Base-by-base conservation (phyloP, 1,140 invertebrate species). In the Brachionus rotundiformis region DNA sequence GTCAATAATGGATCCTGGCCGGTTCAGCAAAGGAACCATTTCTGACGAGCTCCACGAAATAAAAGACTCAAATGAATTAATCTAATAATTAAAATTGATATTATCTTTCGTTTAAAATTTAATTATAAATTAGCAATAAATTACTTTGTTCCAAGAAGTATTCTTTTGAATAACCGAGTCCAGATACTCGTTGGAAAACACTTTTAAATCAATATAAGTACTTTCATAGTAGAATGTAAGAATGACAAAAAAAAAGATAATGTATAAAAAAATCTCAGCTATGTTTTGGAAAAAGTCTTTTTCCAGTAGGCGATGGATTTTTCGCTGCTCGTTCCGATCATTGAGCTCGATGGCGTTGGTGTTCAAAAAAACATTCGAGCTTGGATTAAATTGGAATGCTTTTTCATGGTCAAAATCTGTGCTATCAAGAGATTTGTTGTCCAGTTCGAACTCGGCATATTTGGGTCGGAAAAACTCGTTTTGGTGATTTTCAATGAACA, bases 401-500 rank as follows among this genome's bases (percentile, higher is more conserved):
- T 39, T 71, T 2, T 36, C 29, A 16, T 23, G 10, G 3, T 65
- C 61, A 65, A 31, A 13, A 16, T 36, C 31, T 6, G 1, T n/a
- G 13, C 3, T 71, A 25, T 68, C 63, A n/a, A 36, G 27, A 8
- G 19, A 1, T 36, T 6, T 68, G n/a, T 36, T 36, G 3, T 68
- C 63, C 16, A 68, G 33, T 33, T 68, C 31, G 16, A 36, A 68
- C 36, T 68, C 31, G 31, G 36, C 33, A 19, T 16, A 73, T 44
- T 47, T 73, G 11, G 68, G 68, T 1, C 16, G 16, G 44, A 73
- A 73, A 73, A 47, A 73, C 25, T 73, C 68, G 41, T 73, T 73
- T 7, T 73, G 8, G 8, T 73, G 41, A 8, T 13, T 25, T 44
- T 73, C 68, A 44, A 73, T 27, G 2, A 73, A n/a, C 19, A 73